These are phyloP conservation scores for Argyrosomus regius DNA, from an alignment of 2,797 vertebrate species.

Conservation along the genomic window DNA sequence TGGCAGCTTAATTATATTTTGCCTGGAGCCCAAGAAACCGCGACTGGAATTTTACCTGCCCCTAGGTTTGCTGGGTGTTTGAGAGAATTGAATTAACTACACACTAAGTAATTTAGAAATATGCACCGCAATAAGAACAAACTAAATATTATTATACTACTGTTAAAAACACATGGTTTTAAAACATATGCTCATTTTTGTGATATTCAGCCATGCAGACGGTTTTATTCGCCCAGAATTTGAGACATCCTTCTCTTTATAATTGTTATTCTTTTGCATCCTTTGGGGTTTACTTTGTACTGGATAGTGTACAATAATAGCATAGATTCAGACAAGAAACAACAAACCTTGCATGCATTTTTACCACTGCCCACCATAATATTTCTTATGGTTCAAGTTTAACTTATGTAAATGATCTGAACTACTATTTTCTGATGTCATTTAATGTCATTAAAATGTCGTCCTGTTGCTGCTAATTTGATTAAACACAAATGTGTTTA, in stretches of 20 bases:
- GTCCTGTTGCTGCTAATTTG: background rate
- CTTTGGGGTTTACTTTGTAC: background rate
- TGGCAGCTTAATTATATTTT: constrained; percentile 1
- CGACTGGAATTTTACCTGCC: background rate
- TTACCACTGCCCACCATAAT: background rate
- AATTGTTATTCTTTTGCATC: background rate
- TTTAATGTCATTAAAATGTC: too few relatives aligned
- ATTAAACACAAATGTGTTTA: background rate
- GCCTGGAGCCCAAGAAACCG: background rate
- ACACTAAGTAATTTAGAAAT: background rate
- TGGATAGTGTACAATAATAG: background rate
- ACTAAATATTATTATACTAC: background rate
- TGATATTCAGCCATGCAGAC: background rate
- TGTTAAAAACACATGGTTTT: too few relatives aligned
- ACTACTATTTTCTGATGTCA: background rate
- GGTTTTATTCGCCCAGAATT: too few relatives aligned
- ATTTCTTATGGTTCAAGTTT: background rate
- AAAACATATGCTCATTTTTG: background rate
- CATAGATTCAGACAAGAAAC: background rate
- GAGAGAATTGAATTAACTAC: background rate
- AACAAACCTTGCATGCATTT: background rate
- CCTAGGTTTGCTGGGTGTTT: background rate
- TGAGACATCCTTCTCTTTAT: background rate
- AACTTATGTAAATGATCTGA: background rate
- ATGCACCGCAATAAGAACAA: background rate